A percentile compares a stretch with the other conserved stretches of the same genome.
phyloP scores from a whole-genome alignment of 2,113 vertebrate genomes.

The Protobothrops flavoviridis region DNA sequence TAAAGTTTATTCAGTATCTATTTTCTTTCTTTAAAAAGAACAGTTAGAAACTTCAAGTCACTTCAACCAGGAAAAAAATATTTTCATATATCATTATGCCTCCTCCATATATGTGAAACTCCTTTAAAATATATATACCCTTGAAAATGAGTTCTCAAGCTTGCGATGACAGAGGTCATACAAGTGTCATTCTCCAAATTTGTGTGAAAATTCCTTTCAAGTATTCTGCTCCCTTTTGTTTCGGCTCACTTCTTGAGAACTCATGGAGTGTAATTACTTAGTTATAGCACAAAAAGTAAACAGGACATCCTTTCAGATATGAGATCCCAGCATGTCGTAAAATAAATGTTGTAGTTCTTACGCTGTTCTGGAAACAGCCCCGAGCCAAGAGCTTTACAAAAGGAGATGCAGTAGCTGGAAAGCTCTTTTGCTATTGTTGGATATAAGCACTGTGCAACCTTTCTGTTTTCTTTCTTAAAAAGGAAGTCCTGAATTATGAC shows the following conservation, averaged over 20 bases:
- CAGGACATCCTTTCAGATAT: constrained; percentile 79
- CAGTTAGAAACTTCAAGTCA: constrained; percentile 45
- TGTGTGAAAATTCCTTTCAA: constrained; percentile 72
- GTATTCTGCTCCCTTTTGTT: constrained; percentile 61
- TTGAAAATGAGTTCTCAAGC: constrained; percentile 66
- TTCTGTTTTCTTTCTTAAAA: constrained; percentile 30
- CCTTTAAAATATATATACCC: constrained; percentile 62
- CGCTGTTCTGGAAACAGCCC: constrained; percentile 70
- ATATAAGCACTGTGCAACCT: constrained; percentile 66
- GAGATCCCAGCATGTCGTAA: constrained; percentile 72
- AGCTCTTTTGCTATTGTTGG: constrained; percentile 59
- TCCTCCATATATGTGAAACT: constrained; percentile 46
- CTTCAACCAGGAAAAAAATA: constrained; percentile 24
- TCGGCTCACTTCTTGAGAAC: constrained; percentile 65
- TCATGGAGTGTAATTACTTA: constrained; percentile 66
- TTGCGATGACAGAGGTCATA: constrained; percentile 68
- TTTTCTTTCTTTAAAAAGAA: constrained; percentile 48
- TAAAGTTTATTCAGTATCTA: constrained; percentile 44
- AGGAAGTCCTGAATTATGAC: constrained; percentile 59
- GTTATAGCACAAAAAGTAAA: constrained; percentile 72
- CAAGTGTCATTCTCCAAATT: constrained; percentile 72
- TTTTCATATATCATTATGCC: constrained; percentile 51
- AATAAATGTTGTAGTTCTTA: constrained; percentile 67
- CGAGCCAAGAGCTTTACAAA: constrained; percentile 65
- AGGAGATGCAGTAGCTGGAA: constrained; percentile 59